Conservation (phyloP, 2,113 vertebrate genomes). For the Callipepla californica region DNA sequence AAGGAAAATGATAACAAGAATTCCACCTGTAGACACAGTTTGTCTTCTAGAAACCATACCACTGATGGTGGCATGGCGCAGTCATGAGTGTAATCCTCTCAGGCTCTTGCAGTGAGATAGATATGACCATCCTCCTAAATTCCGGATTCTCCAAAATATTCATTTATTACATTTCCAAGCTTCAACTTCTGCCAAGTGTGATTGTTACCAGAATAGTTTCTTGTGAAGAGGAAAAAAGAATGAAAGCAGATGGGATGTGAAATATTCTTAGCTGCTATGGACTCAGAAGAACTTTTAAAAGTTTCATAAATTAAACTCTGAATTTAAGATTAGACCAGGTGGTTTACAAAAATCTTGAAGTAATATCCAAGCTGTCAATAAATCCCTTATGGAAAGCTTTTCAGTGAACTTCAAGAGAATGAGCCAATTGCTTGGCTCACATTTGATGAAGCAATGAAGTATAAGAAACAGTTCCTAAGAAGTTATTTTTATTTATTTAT, state of each 20-base stretch:
- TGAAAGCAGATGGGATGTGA: conserved; percentile 51
- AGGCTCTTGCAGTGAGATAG: background rate
- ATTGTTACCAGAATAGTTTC: conserved; percentile 43
- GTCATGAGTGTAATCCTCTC: background rate
- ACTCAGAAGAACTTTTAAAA: background rate
- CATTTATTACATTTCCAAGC: background rate
- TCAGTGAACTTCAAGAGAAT: conserved; percentile 8
- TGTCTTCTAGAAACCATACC: background rate
- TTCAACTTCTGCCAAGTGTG: background rate
- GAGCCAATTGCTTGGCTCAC: conserved; percentile 3
- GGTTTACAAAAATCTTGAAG: conserved; percentile 32
- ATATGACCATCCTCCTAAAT: background rate
- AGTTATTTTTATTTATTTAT: background rate
- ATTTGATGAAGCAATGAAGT: background rate
- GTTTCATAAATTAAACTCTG: conserved; percentile 32
- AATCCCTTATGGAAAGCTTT: conserved; percentile 31
- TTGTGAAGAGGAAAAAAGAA: conserved; percentile 25
- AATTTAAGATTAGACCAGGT: conserved; percentile 47
- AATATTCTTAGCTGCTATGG: conserved; percentile 14
- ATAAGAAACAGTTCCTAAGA: background rate
- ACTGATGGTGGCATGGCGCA: background rate
- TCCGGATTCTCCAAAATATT: background rate
- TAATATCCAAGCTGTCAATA: conserved; percentile 46
- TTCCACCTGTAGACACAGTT: background rate
- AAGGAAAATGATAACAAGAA: background rate